A percentile compares a stretch with the other conserved stretches of the same genome.
Evolutionary conservation across 2,888 invertebrate species (phyloP).

Genomic region (Caenorhabditis wallacei): DNA sequence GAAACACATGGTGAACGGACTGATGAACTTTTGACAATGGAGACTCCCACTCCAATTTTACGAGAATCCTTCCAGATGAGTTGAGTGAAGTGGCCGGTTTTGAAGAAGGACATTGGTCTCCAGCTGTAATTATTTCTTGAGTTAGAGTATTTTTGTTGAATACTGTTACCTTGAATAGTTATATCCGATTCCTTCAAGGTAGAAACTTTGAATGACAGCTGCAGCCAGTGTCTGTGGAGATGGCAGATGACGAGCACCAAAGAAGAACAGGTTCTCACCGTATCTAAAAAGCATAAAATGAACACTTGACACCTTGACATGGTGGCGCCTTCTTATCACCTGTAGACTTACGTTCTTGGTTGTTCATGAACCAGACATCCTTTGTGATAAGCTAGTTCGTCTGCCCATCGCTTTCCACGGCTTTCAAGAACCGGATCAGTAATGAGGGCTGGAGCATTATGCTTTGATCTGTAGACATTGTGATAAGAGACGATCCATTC

Average conservation of each 20-base stretch:
- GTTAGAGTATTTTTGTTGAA: neutral
- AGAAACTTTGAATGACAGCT: conserved; percentile 77
- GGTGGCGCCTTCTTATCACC: conserved; percentile 25
- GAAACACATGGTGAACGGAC: conserved; percentile 58
- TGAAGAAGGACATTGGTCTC: conserved; percentile 69
- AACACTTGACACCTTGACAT: conserved; percentile 25
- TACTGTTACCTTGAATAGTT: conserved; percentile 76
- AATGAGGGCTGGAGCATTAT: conserved; percentile 70
- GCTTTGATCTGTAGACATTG: conserved; percentile 76
- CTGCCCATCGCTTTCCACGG: conserved; percentile 78
- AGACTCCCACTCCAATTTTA: conserved; percentile 78
- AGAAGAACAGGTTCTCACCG: conserved; percentile 81
- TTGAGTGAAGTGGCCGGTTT: conserved; percentile 81
- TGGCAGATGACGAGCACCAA: conserved; percentile 71
- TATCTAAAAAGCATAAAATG: conserved; percentile 67
- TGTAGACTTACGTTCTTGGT: conserved; percentile 71
- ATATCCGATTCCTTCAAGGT: conserved; percentile 77
- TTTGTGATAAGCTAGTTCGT: conserved; percentile 71
- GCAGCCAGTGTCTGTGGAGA: conserved; percentile 75
- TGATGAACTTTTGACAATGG: conserved; percentile 62
- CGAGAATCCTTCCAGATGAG: conserved; percentile 76
- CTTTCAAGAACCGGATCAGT: conserved; percentile 69
- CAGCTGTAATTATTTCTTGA: conserved; percentile 64
- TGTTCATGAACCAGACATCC: conserved; percentile 78
- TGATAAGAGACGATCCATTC: conserved; percentile 69